Conservation (phyloP, 2,113 vertebrate species). For the Tamias sibiricus region DNA sequence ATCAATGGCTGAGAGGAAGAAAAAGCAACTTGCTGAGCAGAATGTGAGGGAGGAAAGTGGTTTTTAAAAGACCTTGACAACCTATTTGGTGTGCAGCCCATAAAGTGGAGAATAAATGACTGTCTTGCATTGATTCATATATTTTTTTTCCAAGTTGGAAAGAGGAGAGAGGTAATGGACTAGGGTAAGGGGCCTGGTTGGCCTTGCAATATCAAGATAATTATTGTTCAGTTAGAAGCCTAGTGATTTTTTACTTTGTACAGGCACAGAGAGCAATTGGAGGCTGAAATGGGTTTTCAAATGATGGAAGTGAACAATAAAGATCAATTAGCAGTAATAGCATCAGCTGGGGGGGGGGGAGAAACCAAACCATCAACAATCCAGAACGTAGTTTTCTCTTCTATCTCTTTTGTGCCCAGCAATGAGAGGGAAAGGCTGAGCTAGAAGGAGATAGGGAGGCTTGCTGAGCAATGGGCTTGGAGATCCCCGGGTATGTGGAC, state of each 20-base stretch:
- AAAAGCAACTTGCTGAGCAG: slow-evolving; percentile 62
- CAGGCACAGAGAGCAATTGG: slow-evolving; percentile 58
- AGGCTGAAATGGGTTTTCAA: slow-evolving; percentile 67
- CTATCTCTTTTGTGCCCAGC: neutral
- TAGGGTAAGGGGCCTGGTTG: neutral
- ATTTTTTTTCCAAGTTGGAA: slow-evolving; percentile 55
- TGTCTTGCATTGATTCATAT: slow-evolving; percentile 67
- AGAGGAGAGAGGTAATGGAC: slow-evolving; percentile 40
- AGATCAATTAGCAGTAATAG: slow-evolving; percentile 67
- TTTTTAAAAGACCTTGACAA: slow-evolving; percentile 53
- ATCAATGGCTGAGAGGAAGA: slow-evolving; percentile 65
- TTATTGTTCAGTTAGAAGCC: slow-evolving; percentile 69
- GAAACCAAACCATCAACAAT: neutral
- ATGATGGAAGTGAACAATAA: slow-evolving; percentile 57
- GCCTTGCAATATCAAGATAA: slow-evolving; percentile 45
- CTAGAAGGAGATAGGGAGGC: neutral
- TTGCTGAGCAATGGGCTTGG: neutral
- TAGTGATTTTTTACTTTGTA: slow-evolving; percentile 68
- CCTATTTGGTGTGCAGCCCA: neutral
- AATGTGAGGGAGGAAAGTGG: slow-evolving; percentile 34
- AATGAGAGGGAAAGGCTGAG: neutral
- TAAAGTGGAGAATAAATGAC: slow-evolving; percentile 56
- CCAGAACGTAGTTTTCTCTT: neutral
- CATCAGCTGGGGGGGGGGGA: neutral
- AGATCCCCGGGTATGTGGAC: neutral